Conservation (phyloP, 2,888 invertebrate species). For the Autographa pulchrina region DNA sequence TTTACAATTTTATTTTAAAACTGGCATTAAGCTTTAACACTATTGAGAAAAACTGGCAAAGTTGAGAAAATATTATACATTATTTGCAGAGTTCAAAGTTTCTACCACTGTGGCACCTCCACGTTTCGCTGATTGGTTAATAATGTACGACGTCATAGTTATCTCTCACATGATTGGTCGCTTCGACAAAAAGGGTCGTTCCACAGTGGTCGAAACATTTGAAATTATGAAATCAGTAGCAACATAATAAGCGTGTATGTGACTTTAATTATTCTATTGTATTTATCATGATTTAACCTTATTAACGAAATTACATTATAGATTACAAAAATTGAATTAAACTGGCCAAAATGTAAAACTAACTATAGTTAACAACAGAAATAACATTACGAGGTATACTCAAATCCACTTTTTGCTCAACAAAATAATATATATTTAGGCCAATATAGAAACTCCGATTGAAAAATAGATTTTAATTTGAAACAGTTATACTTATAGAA, state of each 20-base stretch:
- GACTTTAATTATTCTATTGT: constrained; percentile 82
- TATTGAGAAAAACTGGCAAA: constrained; percentile 85
- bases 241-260: constrained; percentile 83
- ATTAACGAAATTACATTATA: constrained; percentile 75
- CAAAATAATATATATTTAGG: constrained; percentile 67
- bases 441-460: constrained; percentile 67
- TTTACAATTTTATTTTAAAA: constrained; percentile 84
- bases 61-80: constrained; percentile 79
- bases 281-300: constrained; percentile 74
- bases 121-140: constrained; percentile 29
- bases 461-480: constrained; percentile 54
- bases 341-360: constrained; percentile 77
- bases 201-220: constrained; percentile 63
- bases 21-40: constrained; percentile 81
- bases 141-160: constrained; percentile 9
- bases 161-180: constrained; percentile 40
- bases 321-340: constrained; percentile 74
- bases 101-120: constrained; percentile 59
- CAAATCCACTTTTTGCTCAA: constrained; percentile 62
- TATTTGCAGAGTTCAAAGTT: constrained; percentile 66
- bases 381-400: constrained; percentile 66
- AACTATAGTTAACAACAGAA: constrained; percentile 67
- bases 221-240: constrained; percentile 73
- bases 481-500: constrained; percentile 59
- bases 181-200: constrained; percentile 24